These are phyloP conservation scores for Drosophila mimica DNA, from an alignment of 2,888 invertebrate species.

Conservation along the genomic window DNA sequence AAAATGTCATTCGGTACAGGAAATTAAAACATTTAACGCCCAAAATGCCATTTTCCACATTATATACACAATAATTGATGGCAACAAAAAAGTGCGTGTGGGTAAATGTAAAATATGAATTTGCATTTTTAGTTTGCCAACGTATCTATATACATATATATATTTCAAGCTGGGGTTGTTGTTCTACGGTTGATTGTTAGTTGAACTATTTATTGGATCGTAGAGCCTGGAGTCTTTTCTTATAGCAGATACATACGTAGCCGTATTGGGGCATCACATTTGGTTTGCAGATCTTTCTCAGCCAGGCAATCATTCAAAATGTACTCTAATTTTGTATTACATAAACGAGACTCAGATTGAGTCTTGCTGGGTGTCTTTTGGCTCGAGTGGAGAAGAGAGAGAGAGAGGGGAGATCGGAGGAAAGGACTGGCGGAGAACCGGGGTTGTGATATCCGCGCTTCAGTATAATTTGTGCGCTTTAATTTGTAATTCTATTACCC, in stretches of 20 bases:
- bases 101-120: conserved; percentile 40
- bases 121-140: conserved; percentile 17
- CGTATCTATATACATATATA: conserved; percentile 4
- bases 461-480: conserved; percentile 80
- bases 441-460: conserved; percentile 66
- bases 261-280: conserved; percentile 58
- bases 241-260: conserved; percentile 20
- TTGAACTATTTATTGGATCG: conserved; percentile 38
- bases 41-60: conserved; percentile 62
- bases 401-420: background rate
- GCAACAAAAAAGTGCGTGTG: conserved; percentile 48
- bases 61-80: conserved; percentile 43
- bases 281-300: conserved; percentile 69
- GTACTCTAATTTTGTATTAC: conserved; percentile 79
- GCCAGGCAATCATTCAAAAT: conserved; percentile 75
- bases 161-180: conserved; percentile 18
- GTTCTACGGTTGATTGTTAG: conserved; percentile 32
- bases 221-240: background rate
- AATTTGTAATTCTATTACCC: conserved; percentile 81
- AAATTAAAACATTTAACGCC: conserved; percentile 81
- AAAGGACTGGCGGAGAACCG: conserved; percentile 18
- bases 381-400: conserved; percentile 8
- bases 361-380: conserved; percentile 47
- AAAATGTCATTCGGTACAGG: conserved; percentile 83
- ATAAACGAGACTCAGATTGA: conserved; percentile 56